Evolutionary conservation across 1,140 invertebrate species (phyloP).

Genomic region (Laupala kohalensis): DNA sequence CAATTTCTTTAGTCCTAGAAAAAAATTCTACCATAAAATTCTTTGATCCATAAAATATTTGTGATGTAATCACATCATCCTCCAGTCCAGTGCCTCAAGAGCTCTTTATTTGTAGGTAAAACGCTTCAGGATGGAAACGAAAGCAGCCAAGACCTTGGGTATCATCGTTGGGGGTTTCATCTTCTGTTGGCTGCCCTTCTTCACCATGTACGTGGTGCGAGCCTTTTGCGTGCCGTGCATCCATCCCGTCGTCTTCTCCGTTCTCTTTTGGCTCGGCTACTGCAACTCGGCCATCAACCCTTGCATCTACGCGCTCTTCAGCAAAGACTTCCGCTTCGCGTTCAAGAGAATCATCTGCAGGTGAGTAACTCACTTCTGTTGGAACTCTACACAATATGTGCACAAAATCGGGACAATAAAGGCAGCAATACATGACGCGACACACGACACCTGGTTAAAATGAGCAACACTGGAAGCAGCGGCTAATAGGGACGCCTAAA

Average conservation of each 20-base stretch:
- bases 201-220: slow-evolving; percentile 78
- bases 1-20: no score
- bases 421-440: no score
- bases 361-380: no score
- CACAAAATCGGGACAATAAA: no score
- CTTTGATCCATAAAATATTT: no score
- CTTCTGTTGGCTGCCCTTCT: slow-evolving; percentile 89
- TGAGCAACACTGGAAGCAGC: no score
- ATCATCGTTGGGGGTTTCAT: slow-evolving; percentile 91
- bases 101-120: slow-evolving; percentile 48
- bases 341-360: slow-evolving; percentile 84
- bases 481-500: no score
- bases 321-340: slow-evolving; percentile 81
- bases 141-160: slow-evolving; percentile 85
- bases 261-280: slow-evolving; percentile 94
- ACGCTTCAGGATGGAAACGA: slow-evolving; percentile 79
- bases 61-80: no score
- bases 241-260: slow-evolving; percentile 66
- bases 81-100: no score
- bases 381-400: no score
- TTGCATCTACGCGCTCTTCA: slow-evolving; percentile 82
- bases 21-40: no score
- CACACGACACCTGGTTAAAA: no score
- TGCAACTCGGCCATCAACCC: slow-evolving; percentile 93
- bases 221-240: slow-evolving; percentile 73